These are phyloP conservation scores for Ferdinandea cuprea DNA, from an alignment of 2,888 invertebrate genomes.

Conservation along the genomic window DNA sequence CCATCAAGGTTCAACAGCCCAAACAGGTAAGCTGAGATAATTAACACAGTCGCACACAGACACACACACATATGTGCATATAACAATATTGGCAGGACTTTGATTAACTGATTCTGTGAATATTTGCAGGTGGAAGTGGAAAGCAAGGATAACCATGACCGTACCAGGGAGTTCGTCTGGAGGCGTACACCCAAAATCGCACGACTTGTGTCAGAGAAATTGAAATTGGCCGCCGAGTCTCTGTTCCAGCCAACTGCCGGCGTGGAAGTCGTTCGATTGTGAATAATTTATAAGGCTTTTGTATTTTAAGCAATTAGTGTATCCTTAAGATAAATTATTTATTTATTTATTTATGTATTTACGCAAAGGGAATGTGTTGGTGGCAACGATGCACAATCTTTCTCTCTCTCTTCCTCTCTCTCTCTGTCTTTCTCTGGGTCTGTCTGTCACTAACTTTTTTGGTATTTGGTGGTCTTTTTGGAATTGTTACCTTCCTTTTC, in stretches of 20 bases:
- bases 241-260: slow-evolving; percentile 80
- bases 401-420: slow-evolving; percentile 1
- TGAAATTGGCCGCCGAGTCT: slow-evolving; percentile 84
- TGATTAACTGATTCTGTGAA: slow-evolving; percentile 73
- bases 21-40: slow-evolving; percentile 87
- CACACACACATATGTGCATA: too few species aligned
- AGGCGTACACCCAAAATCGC: slow-evolving; percentile 92
- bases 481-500: too few species aligned
- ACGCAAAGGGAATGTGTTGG: not conserved
- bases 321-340: slow-evolving; percentile 60
- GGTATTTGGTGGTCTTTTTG: too few species aligned
- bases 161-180: slow-evolving; percentile 93
- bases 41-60: slow-evolving; percentile 11
- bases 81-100: slow-evolving; percentile 15
- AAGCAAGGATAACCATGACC: slow-evolving; percentile 91
- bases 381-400: not conserved
- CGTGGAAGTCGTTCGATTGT: slow-evolving; percentile 81
- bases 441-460: too few species aligned
- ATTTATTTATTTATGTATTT: slow-evolving; percentile 65
- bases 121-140: slow-evolving; percentile 90
- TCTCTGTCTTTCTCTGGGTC: not conserved
- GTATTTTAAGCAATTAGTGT: slow-evolving; percentile 48
- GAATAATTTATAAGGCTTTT: slow-evolving; percentile 31
- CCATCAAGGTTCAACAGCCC: slow-evolving; percentile 93
- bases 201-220: slow-evolving; percentile 91